Evolutionary conservation across 2,888 invertebrate genomes (phyloP).

Genomic region (Dynastes hyllus): DNA sequence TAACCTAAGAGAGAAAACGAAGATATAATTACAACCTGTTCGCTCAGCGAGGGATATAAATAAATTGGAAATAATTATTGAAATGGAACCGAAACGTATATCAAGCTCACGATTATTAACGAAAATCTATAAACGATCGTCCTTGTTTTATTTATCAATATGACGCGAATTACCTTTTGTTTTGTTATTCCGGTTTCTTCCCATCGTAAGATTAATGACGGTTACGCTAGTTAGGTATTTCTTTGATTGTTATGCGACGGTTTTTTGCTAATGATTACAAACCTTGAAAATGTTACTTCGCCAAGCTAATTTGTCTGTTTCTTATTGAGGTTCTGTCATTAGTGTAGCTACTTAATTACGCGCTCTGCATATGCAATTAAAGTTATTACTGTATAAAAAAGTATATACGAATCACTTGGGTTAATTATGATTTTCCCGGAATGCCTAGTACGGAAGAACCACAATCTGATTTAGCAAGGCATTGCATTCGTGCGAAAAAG

Average conservation of each 20-base stretch:
- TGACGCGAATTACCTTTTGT: conserved; percentile 21
- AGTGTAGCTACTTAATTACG: background rate
- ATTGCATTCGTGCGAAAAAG: too few species aligned
- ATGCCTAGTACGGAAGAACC: too few species aligned
- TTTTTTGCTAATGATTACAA: conserved; percentile 35
- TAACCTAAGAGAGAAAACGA: conserved; percentile 35
- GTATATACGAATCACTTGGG: too few species aligned
- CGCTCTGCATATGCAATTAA: conserved; percentile 7
- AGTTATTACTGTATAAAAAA: conserved; percentile 3
- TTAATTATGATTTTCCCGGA: too few species aligned
- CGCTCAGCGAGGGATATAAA: conserved; percentile 41
- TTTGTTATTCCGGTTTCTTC: conserved; percentile 38
- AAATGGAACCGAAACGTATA: conserved; percentile 44
- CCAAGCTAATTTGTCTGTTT: conserved; percentile 10
- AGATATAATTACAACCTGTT: conserved; percentile 50
- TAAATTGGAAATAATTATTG: conserved; percentile 50
- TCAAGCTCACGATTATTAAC: conserved; percentile 44
- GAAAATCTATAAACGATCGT: conserved; percentile 42
- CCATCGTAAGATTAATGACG: conserved; percentile 31
- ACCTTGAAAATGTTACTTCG: conserved; percentile 11
- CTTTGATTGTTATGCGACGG: conserved; percentile 33
- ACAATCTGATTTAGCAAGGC: too few species aligned
- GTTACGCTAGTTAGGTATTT: conserved; percentile 14
- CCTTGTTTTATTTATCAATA: conserved; percentile 41
- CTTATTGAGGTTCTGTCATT: background rate